A percentile compares a stretch with the other conserved stretches of the same genome.
Evolutionary conservation across 1,140 invertebrate genomes (phyloP).

Genomic region (Procambarus clarkii): DNA sequence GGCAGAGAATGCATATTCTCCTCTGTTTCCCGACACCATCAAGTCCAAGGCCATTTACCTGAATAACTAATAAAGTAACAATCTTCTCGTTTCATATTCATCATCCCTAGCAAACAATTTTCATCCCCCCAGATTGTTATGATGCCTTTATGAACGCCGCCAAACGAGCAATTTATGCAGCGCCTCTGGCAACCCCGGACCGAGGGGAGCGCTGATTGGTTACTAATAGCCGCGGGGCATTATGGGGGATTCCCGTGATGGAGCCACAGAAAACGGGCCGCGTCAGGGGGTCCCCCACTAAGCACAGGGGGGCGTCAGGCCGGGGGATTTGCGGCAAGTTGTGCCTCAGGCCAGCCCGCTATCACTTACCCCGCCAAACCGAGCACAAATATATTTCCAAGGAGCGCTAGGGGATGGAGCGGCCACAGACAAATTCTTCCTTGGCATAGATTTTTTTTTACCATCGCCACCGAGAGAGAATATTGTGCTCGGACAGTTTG

Average conservation of each 20-base stretch:
- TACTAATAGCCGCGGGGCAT: conserved; percentile 46
- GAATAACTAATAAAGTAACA: conserved; percentile 26
- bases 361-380: not conserved
- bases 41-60: not conserved
- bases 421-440: not conserved
- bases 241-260: conserved; percentile 38
- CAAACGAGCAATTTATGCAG: conserved; percentile 49
- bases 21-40: not conserved
- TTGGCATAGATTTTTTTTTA: too few species aligned
- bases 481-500: too few species aligned
- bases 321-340: not conserved
- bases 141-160: conserved; percentile 34
- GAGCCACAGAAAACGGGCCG: not conserved
- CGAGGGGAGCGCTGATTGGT: conserved; percentile 35
- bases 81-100: conserved; percentile 49
- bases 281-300: not conserved
- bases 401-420: not conserved
- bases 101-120: conserved; percentile 42
- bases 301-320: not conserved
- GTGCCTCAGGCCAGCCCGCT: not conserved
- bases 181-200: conserved; percentile 35
- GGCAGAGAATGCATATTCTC: not conserved
- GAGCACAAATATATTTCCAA: not conserved
- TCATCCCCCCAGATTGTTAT: conserved; percentile 47
- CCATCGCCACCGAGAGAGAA: too few species aligned